These are phyloP conservation scores for Aphaenogaster floridana DNA, from an alignment of 1,140 invertebrate genomes.

Conservation along the genomic window DNA sequence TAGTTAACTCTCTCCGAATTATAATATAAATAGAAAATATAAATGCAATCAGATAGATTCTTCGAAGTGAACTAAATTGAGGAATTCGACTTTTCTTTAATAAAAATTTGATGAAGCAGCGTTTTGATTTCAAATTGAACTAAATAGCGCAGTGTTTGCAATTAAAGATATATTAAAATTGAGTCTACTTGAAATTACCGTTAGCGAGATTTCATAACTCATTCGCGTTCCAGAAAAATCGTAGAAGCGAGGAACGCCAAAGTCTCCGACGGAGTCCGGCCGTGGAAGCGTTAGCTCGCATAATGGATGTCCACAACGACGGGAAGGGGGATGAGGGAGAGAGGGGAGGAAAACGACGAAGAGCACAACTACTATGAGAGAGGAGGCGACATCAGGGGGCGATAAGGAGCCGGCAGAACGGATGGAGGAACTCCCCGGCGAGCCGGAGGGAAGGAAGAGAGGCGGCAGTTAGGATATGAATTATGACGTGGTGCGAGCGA, in stretches of 20 bases:
- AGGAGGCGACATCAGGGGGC: slow-evolving; percentile 64
- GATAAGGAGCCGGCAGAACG: slow-evolving; percentile 70
- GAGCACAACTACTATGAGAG: slow-evolving; percentile 44
- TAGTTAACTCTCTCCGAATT: neutral
- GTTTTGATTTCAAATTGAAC: neutral
- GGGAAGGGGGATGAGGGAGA: slow-evolving; percentile 47
- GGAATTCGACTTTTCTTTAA: neutral
- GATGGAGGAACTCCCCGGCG: slow-evolving; percentile 63
- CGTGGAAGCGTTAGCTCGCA: slow-evolving; percentile 39
- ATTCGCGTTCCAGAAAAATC: slow-evolving; percentile 21
- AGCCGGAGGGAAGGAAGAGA: slow-evolving; percentile 67
- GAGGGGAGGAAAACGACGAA: neutral
- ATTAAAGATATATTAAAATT: slow-evolving; percentile 6
- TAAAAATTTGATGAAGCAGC: neutral
- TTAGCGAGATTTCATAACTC: neutral
- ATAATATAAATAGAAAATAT: neutral
- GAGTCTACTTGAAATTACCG: slow-evolving; percentile 3
- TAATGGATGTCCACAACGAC: slow-evolving; percentile 55
- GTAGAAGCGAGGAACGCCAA: neutral
- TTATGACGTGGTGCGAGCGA: slow-evolving; percentile 83
- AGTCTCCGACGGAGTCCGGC: neutral
- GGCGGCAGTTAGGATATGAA: slow-evolving; percentile 85
- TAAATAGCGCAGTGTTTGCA: neutral
- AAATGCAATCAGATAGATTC: neutral
- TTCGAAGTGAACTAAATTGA: neutral